phyloP scores from a whole-genome alignment of 2,888 invertebrate genomes.

The Ectemnius lituratus region DNA sequence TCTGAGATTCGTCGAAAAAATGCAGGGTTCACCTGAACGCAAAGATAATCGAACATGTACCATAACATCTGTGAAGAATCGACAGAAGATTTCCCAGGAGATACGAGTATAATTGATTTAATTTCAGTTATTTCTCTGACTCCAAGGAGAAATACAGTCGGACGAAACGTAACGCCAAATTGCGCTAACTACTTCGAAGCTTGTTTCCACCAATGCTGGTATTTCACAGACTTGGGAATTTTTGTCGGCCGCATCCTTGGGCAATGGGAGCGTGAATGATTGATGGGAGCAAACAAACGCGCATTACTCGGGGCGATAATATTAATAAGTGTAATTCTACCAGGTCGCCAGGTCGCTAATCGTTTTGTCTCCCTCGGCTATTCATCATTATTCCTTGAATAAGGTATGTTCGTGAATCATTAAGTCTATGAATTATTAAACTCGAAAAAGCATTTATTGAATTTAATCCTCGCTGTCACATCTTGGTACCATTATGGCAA shows the following conservation, averaged over 20 bases:
- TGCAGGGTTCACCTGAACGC: neutral
- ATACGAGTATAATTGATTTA: constrained; percentile 10
- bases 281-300: neutral
- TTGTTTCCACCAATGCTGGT: neutral
- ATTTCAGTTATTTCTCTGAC: constrained; percentile 22
- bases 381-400: too few species aligned
- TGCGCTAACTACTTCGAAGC: constrained; percentile 25
- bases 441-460: too few species aligned
- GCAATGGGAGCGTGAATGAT: constrained; percentile 4
- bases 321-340: neutral
- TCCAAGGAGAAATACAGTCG: constrained; percentile 5
- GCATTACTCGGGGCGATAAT: constrained; percentile 1
- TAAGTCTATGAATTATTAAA: too few species aligned
- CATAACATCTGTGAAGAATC: neutral
- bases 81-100: neutral
- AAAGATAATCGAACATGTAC: neutral
- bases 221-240: neutral
- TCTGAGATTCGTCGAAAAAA: too few species aligned
- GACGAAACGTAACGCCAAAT: constrained; percentile 13
- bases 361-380: neutral
- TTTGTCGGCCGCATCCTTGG: constrained; percentile 2
- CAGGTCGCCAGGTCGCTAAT: neutral
- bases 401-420: too few species aligned
- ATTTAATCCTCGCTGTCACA: constrained; percentile 45
- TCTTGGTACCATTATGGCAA: constrained; percentile 17